A percentile compares a stretch with the other conserved stretches of the same genome.
Evolutionary conservation across 2,888 invertebrate species (phyloP).

Genomic region (Venusia cambrica): DNA sequence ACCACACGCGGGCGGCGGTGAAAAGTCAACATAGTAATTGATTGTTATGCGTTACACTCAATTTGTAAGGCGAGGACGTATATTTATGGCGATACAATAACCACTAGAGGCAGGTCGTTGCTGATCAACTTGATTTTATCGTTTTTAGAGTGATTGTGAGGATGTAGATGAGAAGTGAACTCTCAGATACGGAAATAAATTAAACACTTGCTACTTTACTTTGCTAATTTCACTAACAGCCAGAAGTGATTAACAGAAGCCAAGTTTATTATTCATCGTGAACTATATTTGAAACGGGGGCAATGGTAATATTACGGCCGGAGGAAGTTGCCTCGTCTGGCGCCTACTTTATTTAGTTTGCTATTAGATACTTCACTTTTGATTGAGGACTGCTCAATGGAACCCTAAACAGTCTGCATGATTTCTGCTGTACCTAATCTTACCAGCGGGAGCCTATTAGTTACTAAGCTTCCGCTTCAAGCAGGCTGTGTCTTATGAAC

Average conservation of each 20-base stretch:
- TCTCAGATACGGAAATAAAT: too few relatives aligned
- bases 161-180: too few relatives aligned
- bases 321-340: constrained; percentile 12
- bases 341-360: constrained; percentile 10
- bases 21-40: constrained; percentile 58
- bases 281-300: constrained; percentile 7
- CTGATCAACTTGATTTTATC: too few relatives aligned
- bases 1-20: constrained; percentile 57
- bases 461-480: too few relatives aligned
- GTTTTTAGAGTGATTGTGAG: too few relatives aligned
- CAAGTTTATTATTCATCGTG: constrained; percentile 1
- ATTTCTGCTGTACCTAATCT: too few relatives aligned
- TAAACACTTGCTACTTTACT: too few relatives aligned
- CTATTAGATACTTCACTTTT: constrained; percentile 12
- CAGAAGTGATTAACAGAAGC: not conserved
- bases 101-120: too few relatives aligned
- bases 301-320: constrained; percentile 4
- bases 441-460: too few relatives aligned
- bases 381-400: constrained; percentile 2
- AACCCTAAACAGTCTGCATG: too few relatives aligned
- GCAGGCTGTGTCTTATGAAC: too few relatives aligned
- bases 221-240: too few relatives aligned
- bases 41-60: constrained; percentile 3
- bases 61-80: constrained; percentile 3
- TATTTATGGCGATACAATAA: constrained; percentile 9